Conservation (phyloP, 2,888 invertebrate species). For the Aphrophora alni region DNA sequence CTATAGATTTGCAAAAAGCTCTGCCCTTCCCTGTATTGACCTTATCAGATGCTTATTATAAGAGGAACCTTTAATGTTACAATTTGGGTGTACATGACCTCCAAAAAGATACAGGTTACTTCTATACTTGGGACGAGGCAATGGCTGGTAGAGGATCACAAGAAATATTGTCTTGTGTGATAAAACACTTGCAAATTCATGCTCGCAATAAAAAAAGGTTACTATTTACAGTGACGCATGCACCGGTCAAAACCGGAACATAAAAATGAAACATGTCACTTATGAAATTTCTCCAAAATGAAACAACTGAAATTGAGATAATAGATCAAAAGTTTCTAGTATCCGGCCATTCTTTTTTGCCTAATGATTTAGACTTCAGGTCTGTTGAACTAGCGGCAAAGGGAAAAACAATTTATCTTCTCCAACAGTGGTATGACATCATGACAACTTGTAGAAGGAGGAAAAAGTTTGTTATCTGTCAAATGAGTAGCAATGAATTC, state of each 20-base stretch:
- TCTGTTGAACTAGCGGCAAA: slow-evolving; percentile 21
- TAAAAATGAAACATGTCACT: slow-evolving; percentile 20
- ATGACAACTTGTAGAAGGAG: neutral
- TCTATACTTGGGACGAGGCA: slow-evolving; percentile 33
- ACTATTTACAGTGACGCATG: slow-evolving; percentile 53
- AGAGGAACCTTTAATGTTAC: slow-evolving; percentile 26
- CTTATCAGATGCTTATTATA: slow-evolving; percentile 26
- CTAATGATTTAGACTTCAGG: slow-evolving; percentile 32
- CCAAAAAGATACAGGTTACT: slow-evolving; percentile 14
- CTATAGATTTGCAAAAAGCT: slow-evolving; percentile 37
- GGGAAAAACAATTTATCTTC: slow-evolving; percentile 41
- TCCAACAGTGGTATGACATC: neutral
- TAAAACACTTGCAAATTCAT: slow-evolving; percentile 36
- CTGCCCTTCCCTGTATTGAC: slow-evolving; percentile 28
- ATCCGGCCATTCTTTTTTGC: slow-evolving; percentile 27
- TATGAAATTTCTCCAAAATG: slow-evolving; percentile 30
- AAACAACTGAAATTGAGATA: slow-evolving; percentile 43
- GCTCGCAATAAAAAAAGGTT: slow-evolving; percentile 42
- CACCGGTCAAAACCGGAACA: slow-evolving; percentile 52
- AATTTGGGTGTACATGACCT: slow-evolving; percentile 31
- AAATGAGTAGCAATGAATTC: neutral
- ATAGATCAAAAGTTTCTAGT: slow-evolving; percentile 43
- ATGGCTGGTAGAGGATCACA: slow-evolving; percentile 20
- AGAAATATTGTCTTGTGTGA: neutral
- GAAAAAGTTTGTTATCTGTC: neutral